Evolutionary conservation across 2,113 vertebrate species (phyloP).

Genomic region (Dromas ardeola): DNA sequence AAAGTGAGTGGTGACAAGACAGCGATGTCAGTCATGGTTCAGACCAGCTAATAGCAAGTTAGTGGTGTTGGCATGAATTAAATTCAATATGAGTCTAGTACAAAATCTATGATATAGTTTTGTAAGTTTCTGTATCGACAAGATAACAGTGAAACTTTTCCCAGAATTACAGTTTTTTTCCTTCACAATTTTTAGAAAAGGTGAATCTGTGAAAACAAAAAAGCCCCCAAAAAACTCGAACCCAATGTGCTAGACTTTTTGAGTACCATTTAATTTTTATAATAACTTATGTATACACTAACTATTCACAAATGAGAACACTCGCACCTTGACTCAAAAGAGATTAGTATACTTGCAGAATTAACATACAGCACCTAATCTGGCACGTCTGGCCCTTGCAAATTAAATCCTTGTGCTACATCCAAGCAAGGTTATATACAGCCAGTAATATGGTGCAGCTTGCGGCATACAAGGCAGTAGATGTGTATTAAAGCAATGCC

Average conservation of each 20-base stretch:
- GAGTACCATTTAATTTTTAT: neutral
- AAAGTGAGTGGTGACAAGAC: neutral
- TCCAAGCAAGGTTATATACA: neutral
- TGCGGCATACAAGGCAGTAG: neutral
- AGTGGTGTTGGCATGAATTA: neutral
- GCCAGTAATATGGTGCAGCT: neutral
- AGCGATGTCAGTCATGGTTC: neutral
- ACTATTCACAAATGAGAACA: neutral
- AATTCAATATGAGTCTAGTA: neutral
- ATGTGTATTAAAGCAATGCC: neutral
- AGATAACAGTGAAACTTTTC: neutral
- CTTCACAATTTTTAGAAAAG: neutral
- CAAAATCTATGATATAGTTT: neutral
- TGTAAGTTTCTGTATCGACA: neutral
- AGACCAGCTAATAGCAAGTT: neutral
- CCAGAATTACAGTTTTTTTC: accelerated
- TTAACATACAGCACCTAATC: neutral
- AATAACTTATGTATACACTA: accelerated
- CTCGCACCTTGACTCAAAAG: neutral
- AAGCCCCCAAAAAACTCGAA: accelerated
- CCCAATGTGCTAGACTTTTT: neutral
- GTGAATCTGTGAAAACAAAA: neutral
- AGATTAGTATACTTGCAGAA: neutral
- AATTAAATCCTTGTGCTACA: neutral
- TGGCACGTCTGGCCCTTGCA: neutral